Base-by-base conservation (phyloP, 2,113 vertebrate genomes). In the Calypte anna region DNA sequence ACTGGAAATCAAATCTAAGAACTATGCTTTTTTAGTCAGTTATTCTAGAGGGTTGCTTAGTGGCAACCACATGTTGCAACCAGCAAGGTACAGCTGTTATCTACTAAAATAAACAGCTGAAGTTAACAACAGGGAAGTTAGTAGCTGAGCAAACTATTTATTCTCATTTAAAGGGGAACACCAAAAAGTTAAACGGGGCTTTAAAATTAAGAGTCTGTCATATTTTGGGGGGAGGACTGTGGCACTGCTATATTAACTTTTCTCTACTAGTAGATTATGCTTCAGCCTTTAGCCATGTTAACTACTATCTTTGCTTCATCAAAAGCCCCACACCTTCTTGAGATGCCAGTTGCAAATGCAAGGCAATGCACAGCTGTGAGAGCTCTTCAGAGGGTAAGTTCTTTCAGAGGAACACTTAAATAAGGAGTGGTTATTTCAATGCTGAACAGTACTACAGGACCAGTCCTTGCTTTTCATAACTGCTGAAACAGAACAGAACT, bases 51-150 rank as follows among this genome's bases (percentile, higher is more conserved):
- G 3, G 28, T 43, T 40, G 24, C 28, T 46, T 16, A 51, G 31
- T 9, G 9, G 15, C 31, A 85, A 30, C 11, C 72, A n/a, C 8
- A 51, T 2, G 0, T 16, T 59, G 11, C 10, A 54, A 5, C 9
- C 38, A 73, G 5, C 6, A 64, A 69, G 18, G 7, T 33, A 72
- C 44, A 80, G 2, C 17, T 2, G 0, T 0, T 0, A 67, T 16
- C 46, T 43, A 36, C 22, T 23, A 27, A 61, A 72, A 68, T 23
- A 53, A 76, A 57, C 2, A 79, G 33, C 46, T 82, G 3, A 79
- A 55, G 20, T 51, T 74, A 66, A 5, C 20, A 81, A 61, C 4
- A 36, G 46, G 7, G 9, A 19, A 74, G n/a, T 38, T 64, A 38
- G 27, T 31, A 91, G 40, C 21, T 24, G 24, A 81, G 30, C 33